Percentiles rank a stretch among this genome's conserved stretches.
These are phyloP conservation scores for Drosophila virilis DNA, from an alignment of 1,140 invertebrate species.

Conservation along the genomic window DNA sequence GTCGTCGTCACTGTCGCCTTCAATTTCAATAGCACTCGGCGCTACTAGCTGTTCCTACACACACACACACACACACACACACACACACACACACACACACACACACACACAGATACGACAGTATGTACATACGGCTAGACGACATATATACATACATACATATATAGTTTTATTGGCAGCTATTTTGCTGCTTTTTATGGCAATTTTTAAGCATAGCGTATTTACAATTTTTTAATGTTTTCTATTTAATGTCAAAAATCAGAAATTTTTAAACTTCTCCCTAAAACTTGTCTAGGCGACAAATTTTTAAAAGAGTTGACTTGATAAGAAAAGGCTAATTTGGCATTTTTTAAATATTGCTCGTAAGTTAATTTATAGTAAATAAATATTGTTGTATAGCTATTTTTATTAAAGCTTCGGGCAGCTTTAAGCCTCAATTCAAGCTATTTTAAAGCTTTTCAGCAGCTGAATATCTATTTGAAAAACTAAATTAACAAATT, in stretches of 20 bases:
- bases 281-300: not conserved
- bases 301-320: not conserved
- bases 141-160: slow-evolving; percentile 2
- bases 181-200: slow-evolving; percentile 62
- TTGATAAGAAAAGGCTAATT: slow-evolving; percentile 3
- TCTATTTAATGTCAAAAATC: slow-evolving; percentile 13
- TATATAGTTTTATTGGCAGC: slow-evolving; percentile 45
- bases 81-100: not conserved
- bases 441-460: slow-evolving; percentile 1
- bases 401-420: not conserved
- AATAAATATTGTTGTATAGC: too few relatives aligned
- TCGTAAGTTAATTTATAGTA: too few relatives aligned
- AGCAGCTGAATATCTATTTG: not conserved
- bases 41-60: slow-evolving; percentile 54
- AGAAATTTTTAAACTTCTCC: not conserved
- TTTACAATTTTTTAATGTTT: slow-evolving; percentile 28
- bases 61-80: not conserved
- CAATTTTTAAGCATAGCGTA: slow-evolving; percentile 36
- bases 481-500: slow-evolving; percentile 8
- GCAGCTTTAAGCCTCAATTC: not conserved
- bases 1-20: slow-evolving; percentile 68
- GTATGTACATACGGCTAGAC: slow-evolving; percentile 26
- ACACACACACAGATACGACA: not conserved
- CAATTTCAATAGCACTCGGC: slow-evolving; percentile 70
- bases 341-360: too few relatives aligned